Conservation (phyloP, 2,797 vertebrate genomes). For the Psittacula echo region DNA sequence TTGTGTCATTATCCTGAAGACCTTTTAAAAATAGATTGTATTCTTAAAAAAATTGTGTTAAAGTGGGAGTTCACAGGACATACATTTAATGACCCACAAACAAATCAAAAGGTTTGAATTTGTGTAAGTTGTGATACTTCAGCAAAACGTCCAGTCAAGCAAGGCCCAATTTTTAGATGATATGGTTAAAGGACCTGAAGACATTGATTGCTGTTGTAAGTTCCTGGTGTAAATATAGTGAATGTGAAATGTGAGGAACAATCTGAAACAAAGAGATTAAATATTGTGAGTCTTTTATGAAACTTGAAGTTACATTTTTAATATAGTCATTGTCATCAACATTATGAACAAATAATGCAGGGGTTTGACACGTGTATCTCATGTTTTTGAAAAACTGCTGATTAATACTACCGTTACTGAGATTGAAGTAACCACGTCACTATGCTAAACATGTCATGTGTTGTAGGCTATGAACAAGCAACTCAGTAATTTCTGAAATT, state of each 20-base stretch:
- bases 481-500: background rate
- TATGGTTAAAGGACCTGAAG: background rate
- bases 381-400: background rate
- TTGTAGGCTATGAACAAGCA: background rate
- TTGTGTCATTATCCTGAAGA: background rate
- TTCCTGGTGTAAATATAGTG: background rate
- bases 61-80: background rate
- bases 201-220: background rate
- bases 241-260: background rate
- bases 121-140: background rate
- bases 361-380: background rate
- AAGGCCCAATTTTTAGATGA: background rate
- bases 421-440: background rate
- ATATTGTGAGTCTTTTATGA: background rate
- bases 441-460: background rate
- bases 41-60: background rate
- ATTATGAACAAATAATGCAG: background rate
- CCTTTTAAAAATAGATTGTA: background rate
- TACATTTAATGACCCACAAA: background rate
- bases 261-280: background rate
- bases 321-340: background rate
- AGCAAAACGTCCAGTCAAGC: background rate
- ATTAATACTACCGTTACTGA: background rate
- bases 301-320: background rate
- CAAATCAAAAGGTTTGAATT: background rate